These are phyloP conservation scores for Vulpes ferrilata DNA, from an alignment of 2,113 vertebrate species.

Conservation along the genomic window DNA sequence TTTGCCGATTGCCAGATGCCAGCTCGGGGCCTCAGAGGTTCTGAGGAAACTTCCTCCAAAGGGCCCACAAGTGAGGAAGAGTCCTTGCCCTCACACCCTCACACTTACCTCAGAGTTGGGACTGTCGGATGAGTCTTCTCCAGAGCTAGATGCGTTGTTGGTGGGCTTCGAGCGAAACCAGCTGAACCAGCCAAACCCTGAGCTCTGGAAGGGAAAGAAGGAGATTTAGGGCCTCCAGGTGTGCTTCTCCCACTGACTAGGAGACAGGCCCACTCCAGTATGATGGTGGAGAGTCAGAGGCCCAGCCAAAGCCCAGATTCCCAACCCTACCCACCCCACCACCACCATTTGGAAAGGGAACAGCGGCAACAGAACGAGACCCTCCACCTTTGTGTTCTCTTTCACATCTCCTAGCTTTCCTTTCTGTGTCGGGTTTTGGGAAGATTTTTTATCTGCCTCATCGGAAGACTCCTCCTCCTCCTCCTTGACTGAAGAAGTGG, in stretches of 20 bases:
- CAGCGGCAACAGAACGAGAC: rapidly evolving
- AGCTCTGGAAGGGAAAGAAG: slow-evolving; percentile 81
- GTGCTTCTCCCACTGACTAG: not conserved
- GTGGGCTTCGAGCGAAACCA: slow-evolving; percentile 92
- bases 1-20: not conserved
- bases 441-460: not conserved
- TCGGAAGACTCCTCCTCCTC: slow-evolving; percentile 25
- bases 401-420: not conserved
- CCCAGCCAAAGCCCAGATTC: not conserved
- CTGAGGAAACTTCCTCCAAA: not conserved
- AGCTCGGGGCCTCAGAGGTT: rapidly evolving
- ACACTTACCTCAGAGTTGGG: slow-evolving; percentile 35
- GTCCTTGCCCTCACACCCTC: rapidly evolving
- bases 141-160: slow-evolving; percentile 63
- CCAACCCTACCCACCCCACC: not conserved
- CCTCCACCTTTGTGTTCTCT: slow-evolving; percentile 80
- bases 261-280: not conserved
- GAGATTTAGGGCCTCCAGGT: rapidly evolving
- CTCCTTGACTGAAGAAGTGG: slow-evolving; percentile 76
- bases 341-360: not conserved
- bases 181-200: slow-evolving; percentile 93
- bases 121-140: not conserved
- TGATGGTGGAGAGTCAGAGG: not conserved
- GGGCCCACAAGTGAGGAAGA: not conserved
- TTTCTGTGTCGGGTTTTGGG: rapidly evolving